A percentile compares a stretch with the other conserved stretches of the same genome.
These are phyloP conservation scores for Heliocidaris tuberculata DNA, from an alignment of 35 echinoderm and acorn worm species.

Conservation along the genomic window DNA sequence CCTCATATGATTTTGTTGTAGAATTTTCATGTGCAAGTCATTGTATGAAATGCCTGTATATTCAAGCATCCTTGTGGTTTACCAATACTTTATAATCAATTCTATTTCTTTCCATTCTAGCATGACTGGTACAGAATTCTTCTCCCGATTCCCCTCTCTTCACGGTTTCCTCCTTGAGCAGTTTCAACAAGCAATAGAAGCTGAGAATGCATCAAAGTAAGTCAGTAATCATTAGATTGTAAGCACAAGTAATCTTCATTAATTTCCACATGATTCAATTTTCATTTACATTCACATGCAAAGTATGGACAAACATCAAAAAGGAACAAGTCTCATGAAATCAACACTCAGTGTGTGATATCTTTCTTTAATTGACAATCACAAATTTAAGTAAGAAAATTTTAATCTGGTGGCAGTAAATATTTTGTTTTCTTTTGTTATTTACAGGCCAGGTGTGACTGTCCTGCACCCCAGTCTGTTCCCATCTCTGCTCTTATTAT, in stretches of 20 bases:
- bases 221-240: too few relatives aligned
- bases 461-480: constrained; percentile 87
- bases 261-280: too few relatives aligned
- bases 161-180: constrained; percentile 80
- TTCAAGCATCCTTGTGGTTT: too few relatives aligned
- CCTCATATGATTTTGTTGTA: too few relatives aligned
- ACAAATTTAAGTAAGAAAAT: too few relatives aligned
- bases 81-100: too few relatives aligned
- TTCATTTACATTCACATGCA: too few relatives aligned
- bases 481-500: constrained; percentile 78
- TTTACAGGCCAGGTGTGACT: constrained; percentile 9
- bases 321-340: too few relatives aligned
- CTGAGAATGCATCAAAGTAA: constrained; percentile 48
- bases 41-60: too few relatives aligned
- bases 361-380: neutral
- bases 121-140: constrained; percentile 96
- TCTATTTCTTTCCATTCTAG: constrained; percentile 33
- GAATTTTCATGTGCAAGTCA: too few relatives aligned
- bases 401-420: neutral
- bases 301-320: too few relatives aligned
- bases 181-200: constrained; percentile 47
- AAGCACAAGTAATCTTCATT: too few relatives aligned
- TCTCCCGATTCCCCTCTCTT: constrained; percentile 83
- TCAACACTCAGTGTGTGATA: neutral
- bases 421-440: constrained; percentile 13